Conservation (phyloP, 1,140 invertebrate genomes). For the Drosophila teissieri region DNA sequence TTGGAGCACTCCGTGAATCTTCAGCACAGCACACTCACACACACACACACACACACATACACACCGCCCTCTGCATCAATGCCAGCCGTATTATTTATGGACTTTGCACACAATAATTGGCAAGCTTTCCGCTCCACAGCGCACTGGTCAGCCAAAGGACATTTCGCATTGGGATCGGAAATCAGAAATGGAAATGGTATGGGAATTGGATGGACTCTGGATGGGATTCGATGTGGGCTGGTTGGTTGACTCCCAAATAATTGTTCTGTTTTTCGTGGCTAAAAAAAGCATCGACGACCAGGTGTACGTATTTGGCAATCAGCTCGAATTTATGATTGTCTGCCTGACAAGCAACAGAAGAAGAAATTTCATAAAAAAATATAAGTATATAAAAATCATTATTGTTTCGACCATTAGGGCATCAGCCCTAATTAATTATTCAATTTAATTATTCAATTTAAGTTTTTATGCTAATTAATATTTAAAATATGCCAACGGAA, state of each 20-base stretch:
- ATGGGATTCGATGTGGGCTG: neutral
- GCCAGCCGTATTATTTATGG: conserved; percentile 63
- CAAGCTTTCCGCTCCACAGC: conserved; percentile 52
- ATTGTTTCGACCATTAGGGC: neutral
- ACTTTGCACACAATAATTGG: conserved; percentile 74
- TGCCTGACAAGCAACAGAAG: neutral
- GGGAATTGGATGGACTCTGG: conserved; percentile 2
- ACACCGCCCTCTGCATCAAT: conserved; percentile 26
- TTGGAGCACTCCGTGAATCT: conserved; percentile 6
- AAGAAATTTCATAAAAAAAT: neutral
- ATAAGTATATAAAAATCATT: neutral
- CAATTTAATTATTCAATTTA: neutral
- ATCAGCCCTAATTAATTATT: neutral
- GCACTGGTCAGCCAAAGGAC: conserved; percentile 18
- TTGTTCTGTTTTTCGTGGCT: conserved; percentile 23
- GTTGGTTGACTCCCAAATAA: conserved; percentile 51
- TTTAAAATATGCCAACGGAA: neutral
- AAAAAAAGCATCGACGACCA: conserved; percentile 31
- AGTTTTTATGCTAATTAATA: neutral
- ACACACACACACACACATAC: no score
- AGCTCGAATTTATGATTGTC: conserved; percentile 28
- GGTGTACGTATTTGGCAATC: conserved; percentile 30
- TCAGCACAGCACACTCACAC: neutral
- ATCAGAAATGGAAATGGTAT: conserved; percentile 26
- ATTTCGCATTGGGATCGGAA: conserved; percentile 32